A percentile compares a stretch with the other conserved stretches of the same genome.
phyloP scores from a whole-genome alignment of 2,888 invertebrate species.

The Cosmia pyralina region DNA sequence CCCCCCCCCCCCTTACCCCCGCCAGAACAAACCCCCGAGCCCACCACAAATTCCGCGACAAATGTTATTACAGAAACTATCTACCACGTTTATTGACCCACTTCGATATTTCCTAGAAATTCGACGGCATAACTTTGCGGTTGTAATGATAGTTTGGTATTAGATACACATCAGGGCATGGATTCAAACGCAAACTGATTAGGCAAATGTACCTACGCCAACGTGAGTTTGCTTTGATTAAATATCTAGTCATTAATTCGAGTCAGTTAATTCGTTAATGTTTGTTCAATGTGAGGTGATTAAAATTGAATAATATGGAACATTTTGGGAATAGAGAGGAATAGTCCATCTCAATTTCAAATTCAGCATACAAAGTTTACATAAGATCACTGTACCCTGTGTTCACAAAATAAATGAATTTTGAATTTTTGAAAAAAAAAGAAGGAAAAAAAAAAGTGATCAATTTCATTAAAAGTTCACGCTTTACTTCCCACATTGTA shows the following conservation, averaged over 20 bases:
- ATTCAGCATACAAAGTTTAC: background rate
- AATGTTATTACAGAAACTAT: slow-evolving; percentile 86
- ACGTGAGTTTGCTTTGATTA: slow-evolving; percentile 61
- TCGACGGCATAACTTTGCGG: slow-evolving; percentile 66
- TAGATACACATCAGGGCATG: slow-evolving; percentile 62
- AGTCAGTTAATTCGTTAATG: slow-evolving; percentile 53
- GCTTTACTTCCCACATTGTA: slow-evolving; percentile 26
- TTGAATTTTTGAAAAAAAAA: too few relatives aligned
- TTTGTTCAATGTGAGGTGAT: slow-evolving; percentile 47
- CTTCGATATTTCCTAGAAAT: slow-evolving; percentile 72
- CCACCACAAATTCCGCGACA: slow-evolving; percentile 78
- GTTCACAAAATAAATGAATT: too few relatives aligned
- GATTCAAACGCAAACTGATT: slow-evolving; percentile 60
- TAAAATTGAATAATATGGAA: slow-evolving; percentile 46
- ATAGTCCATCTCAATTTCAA: slow-evolving; percentile 18
- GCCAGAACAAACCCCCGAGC: slow-evolving; percentile 57
- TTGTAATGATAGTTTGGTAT: slow-evolving; percentile 65
- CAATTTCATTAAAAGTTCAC: slow-evolving; percentile 56
- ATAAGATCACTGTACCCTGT: too few relatives aligned
- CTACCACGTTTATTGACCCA: slow-evolving; percentile 80
- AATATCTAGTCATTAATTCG: slow-evolving; percentile 58
- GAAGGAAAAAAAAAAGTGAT: slow-evolving; percentile 58
- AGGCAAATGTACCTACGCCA: slow-evolving; percentile 58
- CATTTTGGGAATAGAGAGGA: slow-evolving; percentile 16
- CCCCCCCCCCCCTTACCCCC: slow-evolving; percentile 41